These are phyloP conservation scores for Drosophila demipolita DNA, from an alignment of 2,888 invertebrate genomes.

Conservation along the genomic window DNA sequence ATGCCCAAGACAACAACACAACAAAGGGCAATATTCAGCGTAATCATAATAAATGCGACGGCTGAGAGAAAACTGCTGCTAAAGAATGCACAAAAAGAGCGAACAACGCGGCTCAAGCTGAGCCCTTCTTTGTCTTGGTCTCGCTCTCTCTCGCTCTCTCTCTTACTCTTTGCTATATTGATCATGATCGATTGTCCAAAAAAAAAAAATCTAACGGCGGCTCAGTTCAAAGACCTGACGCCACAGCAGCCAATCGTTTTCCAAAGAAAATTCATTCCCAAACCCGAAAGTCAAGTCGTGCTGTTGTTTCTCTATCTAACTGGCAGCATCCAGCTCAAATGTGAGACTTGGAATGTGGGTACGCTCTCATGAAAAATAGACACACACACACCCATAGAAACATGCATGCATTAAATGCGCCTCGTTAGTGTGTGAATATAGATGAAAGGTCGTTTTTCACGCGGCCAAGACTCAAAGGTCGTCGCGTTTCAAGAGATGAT, in stretches of 20 bases:
- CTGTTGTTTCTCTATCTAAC: constrained; percentile 52
- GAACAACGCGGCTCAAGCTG: constrained; percentile 20
- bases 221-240: constrained; percentile 71
- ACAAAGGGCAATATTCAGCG: constrained; percentile 73
- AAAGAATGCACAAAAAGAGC: constrained; percentile 52
- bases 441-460: constrained; percentile 80
- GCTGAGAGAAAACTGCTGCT: constrained; percentile 34
- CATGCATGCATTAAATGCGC: constrained; percentile 56
- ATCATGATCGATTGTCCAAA: constrained; percentile 76
- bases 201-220: constrained; percentile 64
- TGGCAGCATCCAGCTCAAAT: constrained; percentile 45
- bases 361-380: constrained; percentile 66
- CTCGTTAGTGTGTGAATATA: constrained; percentile 74
- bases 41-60: constrained; percentile 78
- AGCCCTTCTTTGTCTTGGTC: constrained; percentile 7
- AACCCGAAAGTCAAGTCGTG: constrained; percentile 77
- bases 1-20: constrained; percentile 47
- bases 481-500: constrained; percentile 67
- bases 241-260: constrained; percentile 37
- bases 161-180: constrained; percentile 39
- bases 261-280: constrained; percentile 68
- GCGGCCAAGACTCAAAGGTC: constrained; percentile 73
- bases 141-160: background rate
- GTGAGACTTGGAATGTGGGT: constrained; percentile 70
- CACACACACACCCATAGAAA: constrained; percentile 12